A percentile compares a stretch with the other conserved stretches of the same genome.
Conservation (phyloP, 2,888 invertebrate species). For the Apodemia mormo region DNA sequence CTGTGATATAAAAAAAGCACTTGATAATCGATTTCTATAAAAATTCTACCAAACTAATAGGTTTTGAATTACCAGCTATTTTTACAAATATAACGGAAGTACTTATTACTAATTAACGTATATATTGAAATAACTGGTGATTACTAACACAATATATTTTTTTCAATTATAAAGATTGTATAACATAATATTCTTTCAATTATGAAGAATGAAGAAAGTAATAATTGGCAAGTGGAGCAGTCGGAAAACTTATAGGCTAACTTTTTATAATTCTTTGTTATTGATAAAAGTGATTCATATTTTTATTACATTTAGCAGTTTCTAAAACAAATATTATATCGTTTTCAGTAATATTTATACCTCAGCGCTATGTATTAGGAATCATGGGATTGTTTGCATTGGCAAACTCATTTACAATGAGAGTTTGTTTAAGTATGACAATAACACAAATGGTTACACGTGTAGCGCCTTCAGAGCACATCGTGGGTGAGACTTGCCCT, state of each 20-base stretch:
- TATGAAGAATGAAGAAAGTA: no score
- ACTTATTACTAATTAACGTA: no score
- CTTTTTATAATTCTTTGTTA: background rate
- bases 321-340: constrained; percentile 13
- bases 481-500: constrained; percentile 77
- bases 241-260: background rate
- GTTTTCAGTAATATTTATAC: constrained; percentile 81
- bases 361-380: constrained; percentile 86
- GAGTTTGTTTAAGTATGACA: constrained; percentile 86
- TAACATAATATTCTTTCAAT: constrained; percentile 16
- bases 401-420: constrained; percentile 87
- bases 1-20: no score
- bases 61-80: no score
- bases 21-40: no score
- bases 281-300: background rate
- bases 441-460: constrained; percentile 85
- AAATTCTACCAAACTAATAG: no score
- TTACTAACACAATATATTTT: no score
- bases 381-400: constrained; percentile 86
- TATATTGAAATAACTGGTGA: no score
- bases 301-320: background rate
- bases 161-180: no score
- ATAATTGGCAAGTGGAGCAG: background rate
- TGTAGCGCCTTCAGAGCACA: constrained; percentile 52
- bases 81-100: no score